Evolutionary conservation across 1,140 invertebrate genomes (phyloP).

Genomic region (Zaprionus capensis): DNA sequence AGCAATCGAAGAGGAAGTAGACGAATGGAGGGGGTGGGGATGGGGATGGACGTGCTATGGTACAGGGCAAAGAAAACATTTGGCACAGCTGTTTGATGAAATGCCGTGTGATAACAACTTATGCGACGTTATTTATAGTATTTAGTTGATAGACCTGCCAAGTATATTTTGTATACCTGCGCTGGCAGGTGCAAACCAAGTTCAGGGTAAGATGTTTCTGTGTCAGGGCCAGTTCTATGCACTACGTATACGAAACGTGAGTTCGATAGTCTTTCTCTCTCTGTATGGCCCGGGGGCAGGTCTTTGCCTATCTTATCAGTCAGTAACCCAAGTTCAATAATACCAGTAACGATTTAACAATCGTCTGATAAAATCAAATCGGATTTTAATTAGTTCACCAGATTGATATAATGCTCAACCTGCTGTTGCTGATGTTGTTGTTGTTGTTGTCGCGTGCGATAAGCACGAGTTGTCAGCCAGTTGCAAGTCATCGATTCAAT

Average conservation of each 20-base stretch:
- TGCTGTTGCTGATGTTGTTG: neutral
- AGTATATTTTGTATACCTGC: neutral
- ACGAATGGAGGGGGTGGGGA: too few relatives aligned
- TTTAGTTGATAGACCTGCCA: neutral
- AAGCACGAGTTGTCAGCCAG: slow-evolving; percentile 16
- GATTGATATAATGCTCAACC: slow-evolving; percentile 22
- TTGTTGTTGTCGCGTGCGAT: slow-evolving; percentile 15
- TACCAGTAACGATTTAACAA: slow-evolving; percentile 15
- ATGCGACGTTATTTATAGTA: neutral
- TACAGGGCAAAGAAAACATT: slow-evolving; percentile 47
- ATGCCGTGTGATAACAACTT: neutral
- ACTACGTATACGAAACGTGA: neutral
- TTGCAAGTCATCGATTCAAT: slow-evolving; percentile 8
- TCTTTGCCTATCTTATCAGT: slow-evolving; percentile 21
- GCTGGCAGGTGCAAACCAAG: neutral
- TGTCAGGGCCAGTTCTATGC: neutral
- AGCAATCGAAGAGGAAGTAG: neutral
- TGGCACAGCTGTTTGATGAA: slow-evolving; percentile 69
- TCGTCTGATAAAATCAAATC: slow-evolving; percentile 26
- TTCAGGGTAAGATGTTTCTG: neutral
- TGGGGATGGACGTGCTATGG: neutral
- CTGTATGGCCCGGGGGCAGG: neutral
- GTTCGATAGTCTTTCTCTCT: neutral
- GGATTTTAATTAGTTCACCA: slow-evolving; percentile 11
- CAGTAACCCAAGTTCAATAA: slow-evolving; percentile 8